Base-by-base conservation (phyloP, 1,140 invertebrate genomes). In the Caenorhabditis tropicalis region DNA sequence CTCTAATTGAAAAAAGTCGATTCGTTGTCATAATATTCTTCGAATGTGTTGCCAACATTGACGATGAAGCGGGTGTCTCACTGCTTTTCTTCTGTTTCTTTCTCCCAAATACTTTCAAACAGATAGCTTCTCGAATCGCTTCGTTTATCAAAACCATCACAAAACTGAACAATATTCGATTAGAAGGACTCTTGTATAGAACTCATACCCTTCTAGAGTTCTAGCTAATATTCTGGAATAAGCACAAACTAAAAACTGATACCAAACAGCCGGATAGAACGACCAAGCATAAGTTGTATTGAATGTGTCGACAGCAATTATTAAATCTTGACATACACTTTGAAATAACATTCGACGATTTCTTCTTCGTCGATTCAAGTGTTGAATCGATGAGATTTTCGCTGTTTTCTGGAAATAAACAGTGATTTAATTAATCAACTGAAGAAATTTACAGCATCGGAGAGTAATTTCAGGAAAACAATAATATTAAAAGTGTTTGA, bases 271-370 rank as follows among this genome's bases (percentile, higher is more conserved):
- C 10, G 58, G 19, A 65, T 65, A 36, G 36, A 65, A 65, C 19
- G 29, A 33, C 58, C 58, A 65, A 16, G 58, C 29, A 36, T 65
- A 65, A 1, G 58, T 65, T 1, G 29, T 65, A 33, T 65, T 65
- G 19, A 65, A 65, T n/a, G 58, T 65, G 19, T 65, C 58, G 19
- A 65, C 19, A 33, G 58, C 58, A 27, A 65, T 65, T 33, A 65
- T 65, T 19, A 65, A 33, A 19, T 65, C 58, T 33, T 65, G 58
- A 36, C 58, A 65, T 6, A 33, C 58, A 65, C 58, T 65, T 36
- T 65, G 58, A 65, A 65, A 65, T 19, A 65, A 65, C 58, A 65
- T 65, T 65, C 31, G 10, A 16, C 58, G 58, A 65, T 65, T 36
- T 36, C 58, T 33, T 36, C 58, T 15, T 33, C 36, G 58, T 19